Conservation (phyloP, 1,140 invertebrate species). For the Psix sp. region DNA sequence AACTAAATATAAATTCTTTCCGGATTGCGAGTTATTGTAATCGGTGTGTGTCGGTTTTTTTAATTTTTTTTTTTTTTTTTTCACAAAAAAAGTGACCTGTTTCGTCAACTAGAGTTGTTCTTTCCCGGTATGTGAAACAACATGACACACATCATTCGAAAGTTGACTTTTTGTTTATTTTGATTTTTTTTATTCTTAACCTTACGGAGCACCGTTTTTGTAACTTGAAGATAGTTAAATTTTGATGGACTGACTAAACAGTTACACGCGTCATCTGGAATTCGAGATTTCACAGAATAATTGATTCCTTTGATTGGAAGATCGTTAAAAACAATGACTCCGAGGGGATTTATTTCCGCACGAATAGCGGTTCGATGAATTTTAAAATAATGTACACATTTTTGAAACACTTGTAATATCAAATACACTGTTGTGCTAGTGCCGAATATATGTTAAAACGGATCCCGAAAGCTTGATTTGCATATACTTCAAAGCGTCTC, state of each 20-base stretch:
- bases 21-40: slow-evolving; percentile 24
- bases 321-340: slow-evolving; percentile 37
- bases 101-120: slow-evolving; percentile 25
- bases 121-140: slow-evolving; percentile 25
- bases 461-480: slow-evolving; percentile 25
- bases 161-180: slow-evolving; percentile 24
- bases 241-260: slow-evolving; percentile 28
- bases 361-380: slow-evolving; percentile 15
- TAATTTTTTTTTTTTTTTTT: slow-evolving; percentile 13
- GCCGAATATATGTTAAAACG: slow-evolving; percentile 26
- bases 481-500: slow-evolving; percentile 34
- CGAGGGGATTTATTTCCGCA: slow-evolving; percentile 18
- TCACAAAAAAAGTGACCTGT: slow-evolving; percentile 32
- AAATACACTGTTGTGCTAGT: slow-evolving; percentile 5
- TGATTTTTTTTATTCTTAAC: slow-evolving; percentile 3
- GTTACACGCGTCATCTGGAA: slow-evolving; percentile 21
- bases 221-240: slow-evolving; percentile 5
- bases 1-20: slow-evolving; percentile 54
- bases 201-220: background rate
- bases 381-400: slow-evolving; percentile 27
- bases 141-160: slow-evolving; percentile 22
- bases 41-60: slow-evolving; percentile 14
- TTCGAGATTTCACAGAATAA: slow-evolving; percentile 41
- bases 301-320: slow-evolving; percentile 42
- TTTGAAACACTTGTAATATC: slow-evolving; percentile 34